Evolutionary conservation across 30 jellyfish, hydroid and myxozoan species (phyloP).

Genomic region (Phacellophora camtschatica): DNA sequence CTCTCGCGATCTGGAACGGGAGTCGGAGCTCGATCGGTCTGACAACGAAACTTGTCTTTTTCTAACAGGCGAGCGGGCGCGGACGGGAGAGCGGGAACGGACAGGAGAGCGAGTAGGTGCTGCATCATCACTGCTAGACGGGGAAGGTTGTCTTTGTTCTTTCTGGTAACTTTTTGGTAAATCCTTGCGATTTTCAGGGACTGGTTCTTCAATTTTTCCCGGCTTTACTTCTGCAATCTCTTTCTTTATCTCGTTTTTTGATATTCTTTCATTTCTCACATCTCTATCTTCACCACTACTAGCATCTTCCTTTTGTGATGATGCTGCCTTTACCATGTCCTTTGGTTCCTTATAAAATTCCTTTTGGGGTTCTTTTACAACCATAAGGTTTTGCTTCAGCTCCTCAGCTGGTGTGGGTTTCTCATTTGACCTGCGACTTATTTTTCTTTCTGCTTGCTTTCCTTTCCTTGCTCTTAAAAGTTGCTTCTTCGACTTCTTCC

Average conservation of each 20-base stretch:
- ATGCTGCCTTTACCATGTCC: conserved; percentile 18
- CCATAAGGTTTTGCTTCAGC: conserved; percentile 30
- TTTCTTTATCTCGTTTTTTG: conserved; percentile 25
- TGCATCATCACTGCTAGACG: conserved; percentile 41
- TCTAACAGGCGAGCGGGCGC: conserved; percentile 60
- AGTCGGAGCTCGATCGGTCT: conserved; percentile 68
- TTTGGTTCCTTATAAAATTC: conserved; percentile 12
- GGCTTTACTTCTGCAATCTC: too few species aligned
- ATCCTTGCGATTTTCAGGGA: conserved; percentile 31
- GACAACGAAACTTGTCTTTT: conserved; percentile 30
- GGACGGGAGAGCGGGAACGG: too few species aligned
- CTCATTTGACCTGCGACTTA: conserved; percentile 19
- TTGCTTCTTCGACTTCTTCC: conserved; percentile 39
- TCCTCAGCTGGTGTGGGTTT: conserved; percentile 3
- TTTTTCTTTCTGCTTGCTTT: conserved; percentile 8
- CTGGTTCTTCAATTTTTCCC: conserved; percentile 20
- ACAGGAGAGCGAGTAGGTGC: conserved; percentile 54
- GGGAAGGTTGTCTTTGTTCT: conserved; percentile 48
- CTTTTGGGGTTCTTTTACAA: not conserved
- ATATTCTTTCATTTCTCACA: conserved; percentile 45
- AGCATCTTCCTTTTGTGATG: conserved; percentile 22
- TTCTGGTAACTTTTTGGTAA: conserved; percentile 62
- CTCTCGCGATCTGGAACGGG: conserved; percentile 72
- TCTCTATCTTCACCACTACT: conserved; percentile 28
- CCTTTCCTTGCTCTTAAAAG: not conserved